Evolutionary conservation across 2,888 invertebrate species (phyloP), one percentile per base, ranked within the genome.

Genomic region (Agonopterix alstromeriana): DNA sequence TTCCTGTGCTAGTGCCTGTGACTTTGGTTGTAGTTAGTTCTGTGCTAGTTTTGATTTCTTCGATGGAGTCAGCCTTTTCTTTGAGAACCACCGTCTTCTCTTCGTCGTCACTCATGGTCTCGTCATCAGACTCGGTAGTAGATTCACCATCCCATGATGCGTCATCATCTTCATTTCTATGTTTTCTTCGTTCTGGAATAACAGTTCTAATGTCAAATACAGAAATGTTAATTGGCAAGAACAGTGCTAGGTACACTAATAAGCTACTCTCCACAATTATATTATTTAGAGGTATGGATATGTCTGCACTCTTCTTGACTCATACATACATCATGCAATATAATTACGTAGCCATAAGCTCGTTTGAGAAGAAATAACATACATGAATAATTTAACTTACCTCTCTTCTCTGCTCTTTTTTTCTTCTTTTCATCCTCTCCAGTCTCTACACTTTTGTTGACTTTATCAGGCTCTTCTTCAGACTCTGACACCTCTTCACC

Each of bases 71-170:
- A 49, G 83, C 77, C 61, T 87, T 90, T 53, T 91, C 90, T 62
- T 90, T 91, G 45, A 90, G 89, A 10, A 90, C 80, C 52, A 90
- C 68, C 48, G 79, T 78, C 10, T 38, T n/a, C 38, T 8, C 38
- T 65, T 85, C 79, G 38, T 84, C 82, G 61, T 82, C 82, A 58
- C 79, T 80, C 17, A 76, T 57, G 36, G 67, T 65, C 42, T 90
- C 90, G 41, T 90, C 81, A 45, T 90, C 91, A 1, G 90, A 89
- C 43, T 90, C 90, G n/a, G 82, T 74, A 5, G 80, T 76, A 35
- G 79, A 77, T 54, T 89, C 89, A 10, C 90, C 91, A 50, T 91
- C 90, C 90, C 91, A 91, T 1, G 91, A 91, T 8, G 58, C 76
- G 54, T 91, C 91, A 59, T 92, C 91, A 12, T 89, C 90, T 35